Percentiles rank a stretch among this genome's conserved stretches.
These are phyloP conservation scores for Origma solitaria DNA, from an alignment of 2,113 vertebrate species.

Conservation along the genomic window DNA sequence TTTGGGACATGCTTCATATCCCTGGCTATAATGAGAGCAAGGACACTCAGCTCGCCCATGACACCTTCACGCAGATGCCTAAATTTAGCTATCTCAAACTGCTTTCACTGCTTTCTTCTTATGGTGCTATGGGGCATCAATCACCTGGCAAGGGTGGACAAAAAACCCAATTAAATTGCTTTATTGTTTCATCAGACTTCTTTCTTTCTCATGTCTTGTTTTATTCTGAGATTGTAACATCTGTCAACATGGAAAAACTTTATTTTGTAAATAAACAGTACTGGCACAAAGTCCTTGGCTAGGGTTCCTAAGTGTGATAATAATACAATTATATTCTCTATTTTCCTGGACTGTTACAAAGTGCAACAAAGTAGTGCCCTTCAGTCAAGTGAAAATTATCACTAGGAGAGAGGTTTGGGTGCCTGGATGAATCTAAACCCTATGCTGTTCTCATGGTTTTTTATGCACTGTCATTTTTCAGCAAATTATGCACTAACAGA, in stretches of 20 bases:
- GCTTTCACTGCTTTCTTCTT: neutral
- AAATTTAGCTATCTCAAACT: neutral
- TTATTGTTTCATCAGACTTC: neutral
- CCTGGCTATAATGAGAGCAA: neutral
- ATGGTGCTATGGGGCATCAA: neutral
- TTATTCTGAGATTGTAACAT: neutral
- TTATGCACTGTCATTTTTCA: neutral
- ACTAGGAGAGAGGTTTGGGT: neutral
- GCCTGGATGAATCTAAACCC: neutral
- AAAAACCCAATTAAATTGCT: neutral
- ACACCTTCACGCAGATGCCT: neutral
- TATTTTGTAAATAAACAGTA: neutral
- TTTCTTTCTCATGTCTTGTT: neutral
- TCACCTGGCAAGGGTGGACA: neutral
- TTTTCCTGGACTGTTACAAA: neutral
- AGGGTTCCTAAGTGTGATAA: neutral
- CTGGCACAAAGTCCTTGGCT: neutral
- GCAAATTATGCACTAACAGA: neutral
- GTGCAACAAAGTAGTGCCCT: neutral
- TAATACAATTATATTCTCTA: neutral
- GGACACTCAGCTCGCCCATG: neutral
- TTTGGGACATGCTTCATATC: rapidly evolving
- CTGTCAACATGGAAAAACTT: neutral
- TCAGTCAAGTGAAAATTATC: neutral
- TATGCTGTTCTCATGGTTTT: neutral